Evolutionary conservation across 2,797 vertebrate genomes (phyloP).

Genomic region (Artibeus jamaicensis): DNA sequence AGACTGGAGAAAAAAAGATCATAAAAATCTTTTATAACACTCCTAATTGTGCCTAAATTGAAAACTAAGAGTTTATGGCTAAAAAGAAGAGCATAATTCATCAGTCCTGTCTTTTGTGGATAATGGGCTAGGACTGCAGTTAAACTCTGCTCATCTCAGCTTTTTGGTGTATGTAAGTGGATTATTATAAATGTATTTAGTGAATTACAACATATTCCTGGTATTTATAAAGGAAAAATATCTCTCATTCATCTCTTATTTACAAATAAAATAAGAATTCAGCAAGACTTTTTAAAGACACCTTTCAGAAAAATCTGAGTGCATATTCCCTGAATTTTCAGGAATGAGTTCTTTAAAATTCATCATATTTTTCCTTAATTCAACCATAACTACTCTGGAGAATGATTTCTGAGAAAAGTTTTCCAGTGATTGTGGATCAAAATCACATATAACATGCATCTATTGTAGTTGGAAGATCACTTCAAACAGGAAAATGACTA

Average conservation of each 20-base stretch:
- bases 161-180: neutral
- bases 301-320: neutral
- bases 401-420: neutral
- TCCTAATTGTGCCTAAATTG: slow-evolving; percentile 79
- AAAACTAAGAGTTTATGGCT: slow-evolving; percentile 80
- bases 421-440: neutral
- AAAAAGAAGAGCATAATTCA: slow-evolving; percentile 79
- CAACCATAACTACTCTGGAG: neutral
- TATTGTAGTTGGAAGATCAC: neutral
- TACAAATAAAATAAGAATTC: slow-evolving; percentile 22
- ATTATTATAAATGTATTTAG: neutral
- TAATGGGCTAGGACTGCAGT: slow-evolving; percentile 60
- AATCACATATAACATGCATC: neutral
- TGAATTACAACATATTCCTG: neutral
- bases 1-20: slow-evolving; percentile 76
- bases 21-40: slow-evolving; percentile 81
- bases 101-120: slow-evolving; percentile 69
- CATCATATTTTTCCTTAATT: neutral
- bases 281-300: neutral
- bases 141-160: neutral
- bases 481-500: neutral
- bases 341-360: neutral
- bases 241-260: slow-evolving; percentile 27
- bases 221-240: slow-evolving; percentile 33
- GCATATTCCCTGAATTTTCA: neutral